Percentiles rank a stretch among this genome's conserved stretches.
phyloP scores from a whole-genome alignment of 2,888 invertebrate species.

The Catocala nupta region DNA sequence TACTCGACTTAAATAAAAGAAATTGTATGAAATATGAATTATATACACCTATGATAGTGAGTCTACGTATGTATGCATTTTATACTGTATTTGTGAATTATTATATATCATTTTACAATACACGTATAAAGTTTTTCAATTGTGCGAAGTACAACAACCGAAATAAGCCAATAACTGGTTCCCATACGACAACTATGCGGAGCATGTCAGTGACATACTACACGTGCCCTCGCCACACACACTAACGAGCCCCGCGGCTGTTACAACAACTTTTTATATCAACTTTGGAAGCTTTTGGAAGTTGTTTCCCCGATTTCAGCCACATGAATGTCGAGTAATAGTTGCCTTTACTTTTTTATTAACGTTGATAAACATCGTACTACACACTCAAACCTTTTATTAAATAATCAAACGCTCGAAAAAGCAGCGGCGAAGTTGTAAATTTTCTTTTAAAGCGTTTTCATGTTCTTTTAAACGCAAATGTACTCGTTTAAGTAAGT shows the following conservation, averaged over 20 bases:
- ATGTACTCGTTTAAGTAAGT: not conserved
- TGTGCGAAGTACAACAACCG: conserved; percentile 8
- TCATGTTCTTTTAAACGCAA: conserved; percentile 1
- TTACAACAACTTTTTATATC: conserved; percentile 56
- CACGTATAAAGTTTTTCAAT: not conserved
- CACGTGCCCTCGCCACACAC: conserved; percentile 32
- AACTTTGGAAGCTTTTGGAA: conserved; percentile 49
- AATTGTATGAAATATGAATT: too few species aligned
- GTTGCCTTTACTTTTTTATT: conserved; percentile 30
- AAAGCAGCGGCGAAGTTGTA: conserved; percentile 16
- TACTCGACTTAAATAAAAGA: too few species aligned
- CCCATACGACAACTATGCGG: conserved; percentile 9
- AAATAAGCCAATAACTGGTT: conserved; percentile 3
- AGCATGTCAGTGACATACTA: conserved; percentile 19
- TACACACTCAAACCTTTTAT: conserved; percentile 13
- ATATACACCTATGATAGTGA: too few species aligned
- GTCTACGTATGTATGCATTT: too few species aligned
- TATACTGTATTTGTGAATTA: too few species aligned
- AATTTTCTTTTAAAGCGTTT: conserved; percentile 33
- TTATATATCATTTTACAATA: not conserved
- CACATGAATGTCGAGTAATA: conserved; percentile 45
- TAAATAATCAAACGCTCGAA: conserved; percentile 23
- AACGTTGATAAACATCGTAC: conserved; percentile 18
- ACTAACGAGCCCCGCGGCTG: conserved; percentile 54
- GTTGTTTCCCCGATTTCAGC: conserved; percentile 51